phyloP scores from a whole-genome alignment of 2,797 vertebrate genomes.

The Pseudocheirus occidentalis region DNA sequence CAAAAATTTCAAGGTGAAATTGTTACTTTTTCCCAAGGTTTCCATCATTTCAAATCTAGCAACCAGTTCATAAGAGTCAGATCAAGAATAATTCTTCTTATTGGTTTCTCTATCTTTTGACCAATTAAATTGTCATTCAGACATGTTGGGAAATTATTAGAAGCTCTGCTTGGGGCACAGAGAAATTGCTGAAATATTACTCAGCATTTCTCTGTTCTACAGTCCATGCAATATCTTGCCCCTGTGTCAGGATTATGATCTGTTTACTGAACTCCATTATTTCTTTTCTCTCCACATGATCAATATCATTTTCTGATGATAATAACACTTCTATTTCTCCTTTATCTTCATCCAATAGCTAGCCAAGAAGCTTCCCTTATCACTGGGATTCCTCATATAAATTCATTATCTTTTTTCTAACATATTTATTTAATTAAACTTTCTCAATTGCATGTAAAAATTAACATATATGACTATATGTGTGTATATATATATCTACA shows the following conservation, averaged over 20 bases:
- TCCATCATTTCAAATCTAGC: neutral
- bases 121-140: neutral
- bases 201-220: neutral
- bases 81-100: neutral
- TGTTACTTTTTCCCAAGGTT: neutral
- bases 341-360: neutral
- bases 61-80: neutral
- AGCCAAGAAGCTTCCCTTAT: neutral
- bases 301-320: neutral
- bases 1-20: neutral
- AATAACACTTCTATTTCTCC: neutral
- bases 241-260: neutral
- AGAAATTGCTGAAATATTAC: neutral
- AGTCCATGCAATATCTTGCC: neutral
- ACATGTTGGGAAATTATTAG: neutral
- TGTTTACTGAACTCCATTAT: neutral
- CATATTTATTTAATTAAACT: neutral
- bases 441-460: neutral
- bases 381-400: neutral
- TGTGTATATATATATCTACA: no score
- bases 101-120: neutral
- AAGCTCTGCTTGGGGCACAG: neutral
- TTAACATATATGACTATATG: no score
- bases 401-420: neutral
- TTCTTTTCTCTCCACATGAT: neutral